Evolutionary conservation across 2,888 invertebrate species (phyloP).

Genomic region (Zhuqinia jingwanae): DNA sequence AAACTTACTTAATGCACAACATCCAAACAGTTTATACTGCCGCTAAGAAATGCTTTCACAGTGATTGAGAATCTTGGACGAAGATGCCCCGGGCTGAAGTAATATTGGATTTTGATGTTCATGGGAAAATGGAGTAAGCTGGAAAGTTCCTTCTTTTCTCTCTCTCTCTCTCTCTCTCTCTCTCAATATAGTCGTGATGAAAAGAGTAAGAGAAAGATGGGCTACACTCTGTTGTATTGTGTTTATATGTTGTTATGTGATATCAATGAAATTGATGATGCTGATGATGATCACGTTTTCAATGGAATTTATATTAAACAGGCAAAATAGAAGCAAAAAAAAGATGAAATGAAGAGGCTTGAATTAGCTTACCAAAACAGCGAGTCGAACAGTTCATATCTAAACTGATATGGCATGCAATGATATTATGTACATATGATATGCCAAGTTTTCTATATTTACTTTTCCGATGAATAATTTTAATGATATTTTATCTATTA

Average conservation of each 20-base stretch:
- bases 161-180: background rate
- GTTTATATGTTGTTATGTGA: too few relatives aligned
- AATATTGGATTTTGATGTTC: conserved; percentile 56
- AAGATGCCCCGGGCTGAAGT: conserved; percentile 49
- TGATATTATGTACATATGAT: too few relatives aligned
- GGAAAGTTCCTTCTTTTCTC: conserved; percentile 19
- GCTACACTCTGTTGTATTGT: background rate
- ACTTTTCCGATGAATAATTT: too few relatives aligned
- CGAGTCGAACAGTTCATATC: too few relatives aligned
- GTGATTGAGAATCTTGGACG: conserved; percentile 54
- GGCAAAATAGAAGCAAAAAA: background rate
- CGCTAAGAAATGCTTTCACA: conserved; percentile 59
- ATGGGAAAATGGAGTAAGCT: conserved; percentile 52
- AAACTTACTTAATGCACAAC: conserved; percentile 9
- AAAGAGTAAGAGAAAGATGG: background rate
- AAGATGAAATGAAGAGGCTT: background rate
- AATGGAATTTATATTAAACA: conserved; percentile 41
- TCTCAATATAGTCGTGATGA: background rate
- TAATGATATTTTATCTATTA: background rate
- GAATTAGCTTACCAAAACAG: conserved; percentile 3
- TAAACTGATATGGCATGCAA: too few relatives aligned
- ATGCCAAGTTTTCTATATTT: too few relatives aligned
- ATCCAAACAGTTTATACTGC: conserved; percentile 67
- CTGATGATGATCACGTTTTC: background rate
- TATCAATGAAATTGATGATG: too few relatives aligned